Evolutionary conservation across 1,140 invertebrate species (phyloP).

Genomic region (Cherax quadricarinatus): DNA sequence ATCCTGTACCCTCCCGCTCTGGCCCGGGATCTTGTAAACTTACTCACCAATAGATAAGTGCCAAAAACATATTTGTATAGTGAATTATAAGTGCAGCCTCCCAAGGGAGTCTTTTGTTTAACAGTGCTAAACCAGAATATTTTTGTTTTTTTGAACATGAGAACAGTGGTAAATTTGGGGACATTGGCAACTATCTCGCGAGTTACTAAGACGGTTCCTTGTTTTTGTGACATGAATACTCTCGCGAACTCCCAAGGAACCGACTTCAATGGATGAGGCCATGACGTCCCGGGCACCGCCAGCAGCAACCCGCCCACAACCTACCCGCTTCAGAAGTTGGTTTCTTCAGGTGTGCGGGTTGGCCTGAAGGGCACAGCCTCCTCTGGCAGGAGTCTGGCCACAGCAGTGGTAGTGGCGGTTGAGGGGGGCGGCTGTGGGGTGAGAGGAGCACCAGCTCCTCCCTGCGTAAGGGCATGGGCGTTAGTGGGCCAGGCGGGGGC

Average conservation of each 20-base stretch:
- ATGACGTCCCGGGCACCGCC: no score
- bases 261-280: background rate
- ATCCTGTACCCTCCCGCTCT: no score
- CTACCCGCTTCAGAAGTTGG: conserved; percentile 63
- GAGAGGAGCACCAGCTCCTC: conserved; percentile 36
- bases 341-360: conserved; percentile 71
- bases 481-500: conserved; percentile 72
- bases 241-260: background rate
- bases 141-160: background rate
- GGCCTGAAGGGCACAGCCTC: conserved; percentile 71
- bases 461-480: conserved; percentile 49
- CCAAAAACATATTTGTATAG: background rate
- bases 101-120: background rate
- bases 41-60: background rate
- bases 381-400: conserved; percentile 66
- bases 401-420: conserved; percentile 46
- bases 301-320: background rate
- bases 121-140: background rate
- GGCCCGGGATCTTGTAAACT: background rate
- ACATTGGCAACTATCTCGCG: background rate
- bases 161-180: background rate
- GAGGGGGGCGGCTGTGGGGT: conserved; percentile 54
- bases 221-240: background rate
- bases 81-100: background rate
- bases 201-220: background rate